A percentile compares a stretch with the other conserved stretches of the same genome.
Evolutionary conservation across 1,140 invertebrate genomes (phyloP).

Genomic region (Gonioctena quinquepunctata): DNA sequence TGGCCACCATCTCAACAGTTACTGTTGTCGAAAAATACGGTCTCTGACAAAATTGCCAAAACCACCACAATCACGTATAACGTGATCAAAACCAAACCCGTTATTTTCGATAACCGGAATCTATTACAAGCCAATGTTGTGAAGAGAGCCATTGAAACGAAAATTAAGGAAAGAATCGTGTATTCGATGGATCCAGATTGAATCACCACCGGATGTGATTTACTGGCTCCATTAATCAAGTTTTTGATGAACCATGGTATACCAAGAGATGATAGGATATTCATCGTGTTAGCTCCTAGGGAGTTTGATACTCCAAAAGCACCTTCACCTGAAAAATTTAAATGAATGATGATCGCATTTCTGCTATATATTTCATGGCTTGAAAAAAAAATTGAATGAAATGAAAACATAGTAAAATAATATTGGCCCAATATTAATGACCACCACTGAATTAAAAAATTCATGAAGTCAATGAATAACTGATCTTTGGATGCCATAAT

Average conservation of each 20-base stretch:
- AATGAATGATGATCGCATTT: not conserved
- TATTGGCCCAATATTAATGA: too few relatives aligned
- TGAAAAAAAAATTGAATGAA: too few relatives aligned
- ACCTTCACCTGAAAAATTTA: constrained; percentile 67
- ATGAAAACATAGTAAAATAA: too few relatives aligned
- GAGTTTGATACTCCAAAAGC: constrained; percentile 86
- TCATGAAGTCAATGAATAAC: too few relatives aligned
- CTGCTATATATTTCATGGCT: not conserved
- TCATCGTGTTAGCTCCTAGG: constrained; percentile 81
- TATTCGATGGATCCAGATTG: constrained; percentile 67
- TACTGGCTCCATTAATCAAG: constrained; percentile 59
- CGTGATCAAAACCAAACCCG: constrained; percentile 62
- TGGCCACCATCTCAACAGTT: not conserved
- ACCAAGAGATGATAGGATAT: constrained; percentile 83
- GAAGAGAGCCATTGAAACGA: constrained; percentile 64
- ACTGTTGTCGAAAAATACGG: constrained; percentile 33
- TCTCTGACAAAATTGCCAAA: constrained; percentile 61
- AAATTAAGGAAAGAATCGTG: constrained; percentile 65
- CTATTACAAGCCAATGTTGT: constrained; percentile 60
- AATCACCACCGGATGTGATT: constrained; percentile 57
- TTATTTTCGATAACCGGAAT: constrained; percentile 62
- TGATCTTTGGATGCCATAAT: too few relatives aligned
- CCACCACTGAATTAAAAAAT: too few relatives aligned
- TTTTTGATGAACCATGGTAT: constrained; percentile 83
- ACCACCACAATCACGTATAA: constrained; percentile 68